A percentile compares a stretch with the other conserved stretches of the same genome.
Conservation (phyloP, 2,797 vertebrate genomes). For the Chrosomus eos region DNA sequence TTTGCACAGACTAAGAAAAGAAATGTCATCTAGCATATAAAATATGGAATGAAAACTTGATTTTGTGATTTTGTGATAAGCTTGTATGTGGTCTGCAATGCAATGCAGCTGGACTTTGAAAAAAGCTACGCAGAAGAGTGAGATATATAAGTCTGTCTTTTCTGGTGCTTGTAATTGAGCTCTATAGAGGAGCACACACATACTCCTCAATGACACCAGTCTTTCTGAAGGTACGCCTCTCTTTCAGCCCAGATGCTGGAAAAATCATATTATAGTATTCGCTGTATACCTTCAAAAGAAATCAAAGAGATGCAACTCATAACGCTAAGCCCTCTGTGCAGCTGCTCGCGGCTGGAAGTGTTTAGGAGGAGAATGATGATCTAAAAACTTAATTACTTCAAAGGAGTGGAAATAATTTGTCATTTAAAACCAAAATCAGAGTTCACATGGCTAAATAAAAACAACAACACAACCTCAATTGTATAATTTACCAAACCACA, state of each 20-base stretch:
- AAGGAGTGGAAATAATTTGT: slow-evolving; percentile 42
- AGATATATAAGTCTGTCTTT: slow-evolving; percentile 3
- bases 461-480: slow-evolving; percentile 35
- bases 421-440: slow-evolving; percentile 30
- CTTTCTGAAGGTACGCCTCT: slow-evolving; percentile 14
- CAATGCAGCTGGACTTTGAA: slow-evolving; percentile 33
- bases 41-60: slow-evolving; percentile 8
- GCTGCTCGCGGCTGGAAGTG: slow-evolving; percentile 19
- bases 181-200: slow-evolving; percentile 17
- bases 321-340: slow-evolving; percentile 17
- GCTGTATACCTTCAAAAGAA: slow-evolving; percentile 39
- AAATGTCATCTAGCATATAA: background rate
- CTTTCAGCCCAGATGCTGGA: slow-evolving; percentile 29
- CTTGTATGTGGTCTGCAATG: slow-evolving; percentile 27
- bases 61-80: no score
- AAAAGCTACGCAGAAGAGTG: background rate
- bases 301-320: background rate
- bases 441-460: slow-evolving; percentile 30
- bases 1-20: background rate
- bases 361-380: slow-evolving; percentile 17
- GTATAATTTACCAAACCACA: slow-evolving; percentile 28
- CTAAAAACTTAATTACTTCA: slow-evolving; percentile 32
- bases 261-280: slow-evolving; percentile 40
- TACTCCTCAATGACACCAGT: background rate
- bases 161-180: slow-evolving; percentile 16